These are phyloP conservation scores for Drosophila affinis DNA, from an alignment of 2,888 invertebrate genomes.

Conservation along the genomic window DNA sequence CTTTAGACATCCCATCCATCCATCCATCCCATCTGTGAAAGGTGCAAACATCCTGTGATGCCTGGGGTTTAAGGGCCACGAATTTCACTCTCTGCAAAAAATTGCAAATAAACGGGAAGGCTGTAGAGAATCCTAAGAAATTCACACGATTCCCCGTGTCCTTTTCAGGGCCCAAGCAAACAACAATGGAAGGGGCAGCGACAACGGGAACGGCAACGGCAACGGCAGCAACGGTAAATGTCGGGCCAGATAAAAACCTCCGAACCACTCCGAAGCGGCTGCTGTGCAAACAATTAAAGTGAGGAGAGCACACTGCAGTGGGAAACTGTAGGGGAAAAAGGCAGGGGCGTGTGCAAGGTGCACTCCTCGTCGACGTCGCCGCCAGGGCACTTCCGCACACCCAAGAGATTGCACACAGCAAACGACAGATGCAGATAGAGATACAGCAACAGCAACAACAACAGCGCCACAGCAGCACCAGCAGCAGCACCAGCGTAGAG, in stretches of 20 bases:
- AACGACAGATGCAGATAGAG: constrained; percentile 23
- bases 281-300: constrained; percentile 74
- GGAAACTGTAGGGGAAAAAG: constrained; percentile 14
- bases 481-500: neutral
- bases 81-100: constrained; percentile 40
- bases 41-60: constrained; percentile 77
- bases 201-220: neutral
- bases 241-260: constrained; percentile 44
- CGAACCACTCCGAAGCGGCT: constrained; percentile 46
- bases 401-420: constrained; percentile 14
- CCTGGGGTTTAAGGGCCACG: neutral
- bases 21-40: constrained; percentile 47
- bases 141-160: constrained; percentile 48
- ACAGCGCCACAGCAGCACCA: too few species aligned
- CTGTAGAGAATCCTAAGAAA: constrained; percentile 42
- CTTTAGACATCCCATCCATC: constrained; percentile 9
- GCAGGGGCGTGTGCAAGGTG: constrained; percentile 59
- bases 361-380: constrained; percentile 35
- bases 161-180: constrained; percentile 34
- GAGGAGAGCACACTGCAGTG: constrained; percentile 22
- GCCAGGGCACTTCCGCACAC: constrained; percentile 57
- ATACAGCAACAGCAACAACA: constrained; percentile 10
- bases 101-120: constrained; percentile 44
- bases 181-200: constrained; percentile 43
- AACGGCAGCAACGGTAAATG: constrained; percentile 35